A percentile compares a stretch with the other conserved stretches of the same genome.
Conservation (phyloP, 2,888 invertebrate species). For the Zygogramma bicolorata region DNA sequence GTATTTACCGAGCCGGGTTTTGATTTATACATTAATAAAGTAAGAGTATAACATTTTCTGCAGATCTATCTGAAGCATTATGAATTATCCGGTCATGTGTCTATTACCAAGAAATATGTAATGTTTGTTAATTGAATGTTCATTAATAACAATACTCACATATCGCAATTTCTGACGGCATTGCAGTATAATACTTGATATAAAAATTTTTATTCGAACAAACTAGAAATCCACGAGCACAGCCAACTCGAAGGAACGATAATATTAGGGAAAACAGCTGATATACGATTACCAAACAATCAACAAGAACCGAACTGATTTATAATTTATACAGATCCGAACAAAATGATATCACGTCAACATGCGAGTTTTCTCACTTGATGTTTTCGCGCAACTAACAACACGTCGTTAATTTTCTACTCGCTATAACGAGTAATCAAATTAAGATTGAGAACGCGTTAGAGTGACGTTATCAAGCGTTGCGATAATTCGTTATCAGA, state of each 20-base stretch:
- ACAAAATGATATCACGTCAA: neutral
- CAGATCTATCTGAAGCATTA: too few species aligned
- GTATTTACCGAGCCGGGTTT: too few species aligned
- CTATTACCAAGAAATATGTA: too few species aligned
- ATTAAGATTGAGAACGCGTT: neutral
- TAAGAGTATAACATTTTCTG: too few species aligned
- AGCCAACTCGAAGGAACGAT: too few species aligned
- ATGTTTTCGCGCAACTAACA: neutral
- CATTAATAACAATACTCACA: conserved; percentile 10
- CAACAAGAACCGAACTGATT: neutral
- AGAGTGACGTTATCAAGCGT: neutral
- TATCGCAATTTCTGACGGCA: conserved; percentile 16
- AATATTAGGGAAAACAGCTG: neutral
- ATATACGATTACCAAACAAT: neutral
- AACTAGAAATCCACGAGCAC: neutral
- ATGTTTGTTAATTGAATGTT: too few species aligned
- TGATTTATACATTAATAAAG: too few species aligned
- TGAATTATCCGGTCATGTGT: too few species aligned
- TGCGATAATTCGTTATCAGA: neutral
- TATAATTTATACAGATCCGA: neutral
- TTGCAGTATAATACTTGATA: neutral
- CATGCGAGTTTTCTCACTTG: neutral
- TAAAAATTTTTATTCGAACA: neutral
- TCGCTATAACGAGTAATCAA: neutral
- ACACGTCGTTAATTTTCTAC: neutral